Evolutionary conservation across 1,140 invertebrate genomes (phyloP).

Genomic region (Spodoptera frugiperda): DNA sequence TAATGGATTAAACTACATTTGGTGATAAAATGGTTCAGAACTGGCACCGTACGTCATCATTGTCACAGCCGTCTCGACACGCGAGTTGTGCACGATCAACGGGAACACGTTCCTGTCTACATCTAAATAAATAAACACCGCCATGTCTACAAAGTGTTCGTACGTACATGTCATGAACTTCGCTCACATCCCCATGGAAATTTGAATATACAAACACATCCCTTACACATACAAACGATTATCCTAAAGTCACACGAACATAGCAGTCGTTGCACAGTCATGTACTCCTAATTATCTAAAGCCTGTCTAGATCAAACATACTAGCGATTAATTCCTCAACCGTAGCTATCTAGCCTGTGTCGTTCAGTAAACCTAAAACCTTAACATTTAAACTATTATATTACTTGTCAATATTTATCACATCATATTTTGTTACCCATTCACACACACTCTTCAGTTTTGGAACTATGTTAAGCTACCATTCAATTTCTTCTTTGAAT

Average conservation of each 20-base stretch:
- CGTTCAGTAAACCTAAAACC: slow-evolving; percentile 1
- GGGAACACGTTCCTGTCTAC: slow-evolving; percentile 8
- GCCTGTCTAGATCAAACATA: slow-evolving; percentile 29
- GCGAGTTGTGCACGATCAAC: slow-evolving; percentile 22
- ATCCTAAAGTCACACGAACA: slow-evolving; percentile 23
- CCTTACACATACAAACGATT: slow-evolving; percentile 28
- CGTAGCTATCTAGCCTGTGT: slow-evolving; percentile 32
- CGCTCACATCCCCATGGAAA: slow-evolving; percentile 48
- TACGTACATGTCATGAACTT: slow-evolving; percentile 54
- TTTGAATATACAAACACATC: not conserved
- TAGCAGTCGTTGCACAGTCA: slow-evolving; percentile 12
- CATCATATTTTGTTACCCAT: slow-evolving; percentile 36
- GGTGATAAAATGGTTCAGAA: slow-evolving; percentile 5
- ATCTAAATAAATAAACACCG: slow-evolving; percentile 30
- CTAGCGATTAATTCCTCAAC: slow-evolving; percentile 34
- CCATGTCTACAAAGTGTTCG: slow-evolving; percentile 23
- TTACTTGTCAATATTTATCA: slow-evolving; percentile 41
- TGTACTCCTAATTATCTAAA: slow-evolving; percentile 21
- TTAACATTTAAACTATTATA: slow-evolving; percentile 7
- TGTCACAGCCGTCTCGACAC: slow-evolving; percentile 35
- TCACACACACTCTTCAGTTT: slow-evolving; percentile 10
- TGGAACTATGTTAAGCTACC: slow-evolving; percentile 34
- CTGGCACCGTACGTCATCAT: slow-evolving; percentile 29
- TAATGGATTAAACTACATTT: slow-evolving; percentile 22
- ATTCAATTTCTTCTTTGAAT: slow-evolving; percentile 20